Base-by-base conservation (phyloP, 2,113 vertebrate species). In the Psittacara wagleri region DNA sequence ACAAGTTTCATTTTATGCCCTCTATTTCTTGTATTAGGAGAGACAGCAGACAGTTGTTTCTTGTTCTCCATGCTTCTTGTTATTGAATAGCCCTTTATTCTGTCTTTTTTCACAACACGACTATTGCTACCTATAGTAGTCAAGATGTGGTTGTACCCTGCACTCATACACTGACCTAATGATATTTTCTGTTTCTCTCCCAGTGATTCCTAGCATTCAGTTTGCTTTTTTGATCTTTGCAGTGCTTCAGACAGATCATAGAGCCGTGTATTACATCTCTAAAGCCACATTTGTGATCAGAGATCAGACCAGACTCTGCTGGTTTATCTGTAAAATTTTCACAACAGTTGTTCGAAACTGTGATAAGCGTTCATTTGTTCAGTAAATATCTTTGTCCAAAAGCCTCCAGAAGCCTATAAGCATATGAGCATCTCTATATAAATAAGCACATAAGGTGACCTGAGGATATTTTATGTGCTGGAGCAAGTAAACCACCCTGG, bases 1-100 rank as follows among this genome's bases (percentile, higher is more conserved):
- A 95, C 96, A 92, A 80, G 85, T 90, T 96, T 92, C 75, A 83
- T 93, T 93, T 83, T 88, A 66, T 88, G 88, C 63, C 72, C 67
- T 79, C 54, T 88, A 55, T 83, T 91, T 93, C 96, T 90, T 80
- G 33, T 94, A 79, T 92, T 76, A 88, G 77, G 41, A 66, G 62
- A 90, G 75, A 83, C 18, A 77, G 63, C 72, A 93, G 79, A 28
- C 72, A 69, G 83, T 57, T 93, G 75, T 87, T 88, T 62, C 79
- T 78, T 4, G 3, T 76, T 93, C 76, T 92, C 54, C n/a, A 41
- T 83, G 67, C 67, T 92, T 80, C 88, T 79, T 92, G 82, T 94
- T 94, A 86, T 87, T 92, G 90, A 85, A 73, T 76, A 92, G 67
- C 54, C 75, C 66, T 90, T 90, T 86, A 68, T 89, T 81, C 83